A percentile compares a stretch with the other conserved stretches of the same genome.
Evolutionary conservation across 2,888 invertebrate species (phyloP).

Genomic region (Tethea ocularis): DNA sequence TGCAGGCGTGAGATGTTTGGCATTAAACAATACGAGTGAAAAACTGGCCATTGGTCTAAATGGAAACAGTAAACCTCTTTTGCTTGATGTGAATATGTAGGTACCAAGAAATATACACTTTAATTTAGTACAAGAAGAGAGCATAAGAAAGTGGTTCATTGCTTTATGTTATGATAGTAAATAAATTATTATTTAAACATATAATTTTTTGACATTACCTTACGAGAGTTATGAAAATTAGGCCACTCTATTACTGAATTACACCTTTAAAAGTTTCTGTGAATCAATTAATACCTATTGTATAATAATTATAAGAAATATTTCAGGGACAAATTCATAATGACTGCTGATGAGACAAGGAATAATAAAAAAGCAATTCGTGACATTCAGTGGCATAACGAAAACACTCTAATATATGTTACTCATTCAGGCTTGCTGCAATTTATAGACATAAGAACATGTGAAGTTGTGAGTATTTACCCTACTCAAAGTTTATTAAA

Average conservation of each 20-base stretch:
- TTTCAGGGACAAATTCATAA: conserved; percentile 51
- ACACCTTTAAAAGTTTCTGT: background rate
- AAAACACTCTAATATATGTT: conserved; percentile 58
- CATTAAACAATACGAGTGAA: conserved; percentile 42
- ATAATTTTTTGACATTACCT: too few relatives aligned
- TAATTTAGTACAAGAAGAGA: background rate
- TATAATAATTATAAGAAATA: background rate
- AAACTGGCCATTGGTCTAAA: conserved; percentile 67
- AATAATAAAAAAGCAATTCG: conserved; percentile 50
- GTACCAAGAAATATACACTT: conserved; percentile 27
- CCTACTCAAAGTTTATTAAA: too few relatives aligned
- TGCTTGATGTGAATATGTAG: conserved; percentile 68
- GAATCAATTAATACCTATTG: background rate
- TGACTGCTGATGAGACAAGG: conserved; percentile 36
- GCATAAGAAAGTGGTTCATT: background rate
- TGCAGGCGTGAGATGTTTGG: conserved; percentile 59
- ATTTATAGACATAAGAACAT: conserved; percentile 56
- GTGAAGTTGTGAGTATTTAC: conserved; percentile 47
- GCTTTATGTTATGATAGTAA: background rate
- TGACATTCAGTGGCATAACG: conserved; percentile 69
- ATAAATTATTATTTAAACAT: background rate
- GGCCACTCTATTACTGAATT: background rate
- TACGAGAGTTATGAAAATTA: too few relatives aligned
- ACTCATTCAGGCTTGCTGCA: conserved; percentile 66
- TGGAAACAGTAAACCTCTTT: conserved; percentile 64